Evolutionary conservation across 2,888 invertebrate genomes (phyloP).

Genomic region (Neoascia interrupta): DNA sequence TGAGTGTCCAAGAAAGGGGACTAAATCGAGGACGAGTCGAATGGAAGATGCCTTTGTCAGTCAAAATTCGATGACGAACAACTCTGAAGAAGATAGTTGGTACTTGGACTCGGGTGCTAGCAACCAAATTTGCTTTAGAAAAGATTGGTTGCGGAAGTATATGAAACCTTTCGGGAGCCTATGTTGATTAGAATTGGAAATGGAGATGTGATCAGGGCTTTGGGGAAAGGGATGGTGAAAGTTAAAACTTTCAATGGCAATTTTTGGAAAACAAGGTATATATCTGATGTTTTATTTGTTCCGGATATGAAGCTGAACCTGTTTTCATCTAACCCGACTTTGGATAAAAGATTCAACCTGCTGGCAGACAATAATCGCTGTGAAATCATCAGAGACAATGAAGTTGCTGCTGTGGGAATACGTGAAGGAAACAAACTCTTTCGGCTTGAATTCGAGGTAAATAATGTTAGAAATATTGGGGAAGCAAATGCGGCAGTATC

Average conservation of each 20-base stretch:
- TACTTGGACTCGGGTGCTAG: constrained; percentile 33
- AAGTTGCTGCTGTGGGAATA: too few species aligned
- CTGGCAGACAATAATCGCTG: too few species aligned
- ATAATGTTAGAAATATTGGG: too few species aligned
- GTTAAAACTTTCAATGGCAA: constrained; percentile 60
- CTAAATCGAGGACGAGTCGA: not conserved
- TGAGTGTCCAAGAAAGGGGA: not conserved
- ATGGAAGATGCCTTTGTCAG: constrained; percentile 3
- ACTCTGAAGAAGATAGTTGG: constrained; percentile 5
- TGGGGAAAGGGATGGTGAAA: constrained; percentile 58
- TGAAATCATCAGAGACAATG: too few species aligned
- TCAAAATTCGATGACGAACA: not conserved
- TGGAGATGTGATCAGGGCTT: constrained; percentile 43
- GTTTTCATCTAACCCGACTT: constrained; percentile 63
- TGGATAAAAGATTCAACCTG: too few species aligned
- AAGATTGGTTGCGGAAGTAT: constrained; percentile 4
- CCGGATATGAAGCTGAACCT: constrained; percentile 63
- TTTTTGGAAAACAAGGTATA: constrained; percentile 50
- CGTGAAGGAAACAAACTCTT: too few species aligned
- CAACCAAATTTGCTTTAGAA: constrained; percentile 11
- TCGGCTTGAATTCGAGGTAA: too few species aligned
- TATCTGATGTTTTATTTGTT: constrained; percentile 67
- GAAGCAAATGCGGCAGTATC: too few species aligned
- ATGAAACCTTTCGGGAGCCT: not conserved
- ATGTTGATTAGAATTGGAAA: constrained; percentile 44